Evolutionary conservation across 2,113 vertebrate genomes (phyloP).

Genomic region (Bettongia penicillata): DNA sequence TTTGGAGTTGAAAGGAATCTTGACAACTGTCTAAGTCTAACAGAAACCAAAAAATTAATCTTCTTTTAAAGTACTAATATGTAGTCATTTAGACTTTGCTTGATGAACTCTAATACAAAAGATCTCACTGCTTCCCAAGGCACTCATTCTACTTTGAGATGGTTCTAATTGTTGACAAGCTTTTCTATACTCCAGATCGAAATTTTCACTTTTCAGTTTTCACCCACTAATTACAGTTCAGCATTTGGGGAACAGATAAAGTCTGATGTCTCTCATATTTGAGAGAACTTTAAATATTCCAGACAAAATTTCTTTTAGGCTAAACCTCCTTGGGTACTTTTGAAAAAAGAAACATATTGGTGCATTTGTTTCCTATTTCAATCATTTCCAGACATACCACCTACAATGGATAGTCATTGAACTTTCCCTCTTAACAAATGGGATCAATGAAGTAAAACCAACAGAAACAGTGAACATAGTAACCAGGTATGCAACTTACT

Average conservation of each 20-base stretch:
- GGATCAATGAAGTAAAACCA: not conserved
- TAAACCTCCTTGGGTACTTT: not conserved
- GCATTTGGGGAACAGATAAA: not conserved
- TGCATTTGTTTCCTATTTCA: not conserved
- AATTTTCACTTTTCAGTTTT: not conserved
- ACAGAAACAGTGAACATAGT: not conserved
- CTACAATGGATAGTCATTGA: not conserved
- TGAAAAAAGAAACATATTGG: not conserved
- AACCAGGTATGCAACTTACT: not conserved
- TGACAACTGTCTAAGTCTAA: not conserved
- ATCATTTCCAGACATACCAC: not conserved
- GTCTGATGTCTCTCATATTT: not conserved
- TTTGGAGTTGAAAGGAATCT: not conserved
- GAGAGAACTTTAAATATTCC: not conserved
- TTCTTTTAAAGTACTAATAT: not conserved
- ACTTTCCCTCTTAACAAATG: not conserved
- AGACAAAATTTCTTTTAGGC: not conserved
- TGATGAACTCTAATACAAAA: not conserved
- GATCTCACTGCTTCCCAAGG: not conserved
- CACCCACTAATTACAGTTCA: not conserved
- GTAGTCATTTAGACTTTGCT: not conserved
- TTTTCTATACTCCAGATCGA: not conserved
- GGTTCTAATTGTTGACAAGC: not conserved
- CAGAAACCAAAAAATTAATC: not conserved
- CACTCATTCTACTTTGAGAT: not conserved